Evolutionary conservation across 2,888 invertebrate species (phyloP).

Genomic region (Operophtera brumata): DNA sequence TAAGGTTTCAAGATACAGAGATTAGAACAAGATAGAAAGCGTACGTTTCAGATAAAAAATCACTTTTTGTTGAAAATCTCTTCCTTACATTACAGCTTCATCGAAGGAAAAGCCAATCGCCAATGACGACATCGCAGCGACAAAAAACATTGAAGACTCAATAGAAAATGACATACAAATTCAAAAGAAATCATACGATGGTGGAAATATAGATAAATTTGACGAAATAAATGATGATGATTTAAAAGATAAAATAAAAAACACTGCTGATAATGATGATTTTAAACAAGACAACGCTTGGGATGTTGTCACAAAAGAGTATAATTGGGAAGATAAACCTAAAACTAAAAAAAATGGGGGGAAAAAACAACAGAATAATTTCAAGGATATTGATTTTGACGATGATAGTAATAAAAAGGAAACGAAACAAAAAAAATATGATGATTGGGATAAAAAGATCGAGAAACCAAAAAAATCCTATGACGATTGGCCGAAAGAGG

Average conservation of each 20-base stretch:
- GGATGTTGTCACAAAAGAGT: constrained; percentile 22
- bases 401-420: neutral
- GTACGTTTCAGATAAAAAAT: too few relatives aligned
- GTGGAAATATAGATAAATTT: neutral
- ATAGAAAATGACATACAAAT: neutral
- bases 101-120: neutral
- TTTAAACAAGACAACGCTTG: constrained; percentile 14
- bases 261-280: constrained; percentile 6
- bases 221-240: constrained; percentile 1
- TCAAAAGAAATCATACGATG: neutral
- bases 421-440: neutral
- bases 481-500: constrained; percentile 11
- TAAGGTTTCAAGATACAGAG: too few relatives aligned
- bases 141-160: neutral
- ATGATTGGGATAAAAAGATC: neutral
- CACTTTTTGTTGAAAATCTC: too few relatives aligned
- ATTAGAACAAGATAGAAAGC: too few relatives aligned
- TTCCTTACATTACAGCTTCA: neutral
- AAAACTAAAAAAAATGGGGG: neutral
- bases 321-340: neutral
- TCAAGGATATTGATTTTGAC: neutral
- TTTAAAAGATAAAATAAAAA: constrained; percentile 1
- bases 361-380: constrained; percentile 1
- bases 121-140: neutral
- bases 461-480: neutral